Evolutionary conservation across 2,113 vertebrate species (phyloP).

Genomic region (Trogon melanurus): DNA sequence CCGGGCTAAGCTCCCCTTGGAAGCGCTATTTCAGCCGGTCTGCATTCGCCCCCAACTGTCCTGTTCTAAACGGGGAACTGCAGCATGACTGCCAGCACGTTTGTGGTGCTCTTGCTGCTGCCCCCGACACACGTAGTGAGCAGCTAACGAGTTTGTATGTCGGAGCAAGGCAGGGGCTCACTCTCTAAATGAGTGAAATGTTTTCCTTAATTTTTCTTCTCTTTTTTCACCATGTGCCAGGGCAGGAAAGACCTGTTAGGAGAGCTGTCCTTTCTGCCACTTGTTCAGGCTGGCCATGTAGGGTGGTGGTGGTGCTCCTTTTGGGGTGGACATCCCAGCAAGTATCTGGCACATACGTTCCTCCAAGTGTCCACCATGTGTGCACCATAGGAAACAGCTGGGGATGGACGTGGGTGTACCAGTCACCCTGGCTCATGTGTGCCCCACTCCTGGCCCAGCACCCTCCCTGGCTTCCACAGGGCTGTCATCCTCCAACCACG

Average conservation of each 20-base stretch:
- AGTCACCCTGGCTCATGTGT: fast-evolving
- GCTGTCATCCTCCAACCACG: fast-evolving
- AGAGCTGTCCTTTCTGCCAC: background rate
- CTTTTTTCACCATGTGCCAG: fast-evolving
- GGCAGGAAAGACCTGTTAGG: background rate
- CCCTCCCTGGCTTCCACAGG: fast-evolving
- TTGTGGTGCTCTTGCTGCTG: background rate
- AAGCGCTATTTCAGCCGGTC: background rate
- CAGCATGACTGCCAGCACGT: background rate
- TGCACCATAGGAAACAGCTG: background rate
- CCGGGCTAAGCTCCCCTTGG: background rate
- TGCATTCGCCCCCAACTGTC: background rate
- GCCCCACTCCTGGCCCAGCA: background rate
- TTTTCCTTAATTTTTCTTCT: background rate
- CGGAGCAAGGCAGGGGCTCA: background rate
- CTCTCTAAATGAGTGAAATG: background rate
- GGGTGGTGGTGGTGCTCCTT: background rate
- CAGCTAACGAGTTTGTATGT: background rate
- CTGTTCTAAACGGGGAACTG: background rate
- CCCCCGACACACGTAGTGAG: fast-evolving
- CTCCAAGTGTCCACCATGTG: background rate
- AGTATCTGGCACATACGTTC: fast-evolving
- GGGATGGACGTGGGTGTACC: background rate
- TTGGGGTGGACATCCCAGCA: background rate
- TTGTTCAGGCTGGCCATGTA: fast-evolving